These are phyloP conservation scores for Ditylenchus dipsaci DNA, from an alignment of 1,140 invertebrate species.

Conservation along the genomic window DNA sequence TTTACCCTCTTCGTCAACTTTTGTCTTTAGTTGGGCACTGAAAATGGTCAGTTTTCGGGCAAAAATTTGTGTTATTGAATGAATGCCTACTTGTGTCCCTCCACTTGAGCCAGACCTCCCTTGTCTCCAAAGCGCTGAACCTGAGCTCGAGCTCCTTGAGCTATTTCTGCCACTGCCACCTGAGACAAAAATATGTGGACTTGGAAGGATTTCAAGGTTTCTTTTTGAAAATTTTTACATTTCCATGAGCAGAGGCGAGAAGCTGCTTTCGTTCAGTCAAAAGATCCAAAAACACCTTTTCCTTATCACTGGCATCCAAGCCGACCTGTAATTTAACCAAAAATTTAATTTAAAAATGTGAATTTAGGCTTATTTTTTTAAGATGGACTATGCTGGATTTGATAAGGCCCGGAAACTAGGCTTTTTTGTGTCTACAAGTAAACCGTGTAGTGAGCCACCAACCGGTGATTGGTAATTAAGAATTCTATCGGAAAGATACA, in stretches of 20 bases:
- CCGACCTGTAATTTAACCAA: conserved; percentile 31
- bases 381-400: conserved; percentile 16
- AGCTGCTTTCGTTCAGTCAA: conserved; percentile 48
- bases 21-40: conserved; percentile 48
- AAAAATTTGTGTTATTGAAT: not conserved
- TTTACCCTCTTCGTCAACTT: conserved; percentile 42
- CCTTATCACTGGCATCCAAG: conserved; percentile 53
- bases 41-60: conserved; percentile 15
- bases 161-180: conserved; percentile 51
- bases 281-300: conserved; percentile 53
- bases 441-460: no score
- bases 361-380: no score
- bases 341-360: no score
- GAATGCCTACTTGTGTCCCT: conserved; percentile 48
- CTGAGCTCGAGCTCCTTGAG: conserved; percentile 52
- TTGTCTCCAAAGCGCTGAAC: conserved; percentile 56
- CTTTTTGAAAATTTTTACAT: conserved; percentile 11
- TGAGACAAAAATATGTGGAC: no score
- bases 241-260: conserved; percentile 50
- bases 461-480: no score
- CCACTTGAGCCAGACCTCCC: conserved; percentile 53
- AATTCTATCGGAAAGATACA: no score
- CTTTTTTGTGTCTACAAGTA: no score
- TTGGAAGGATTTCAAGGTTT: no score
- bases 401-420: not conserved